These are phyloP conservation scores for Eurytoma californica DNA, from an alignment of 2,888 invertebrate genomes.

Conservation along the genomic window DNA sequence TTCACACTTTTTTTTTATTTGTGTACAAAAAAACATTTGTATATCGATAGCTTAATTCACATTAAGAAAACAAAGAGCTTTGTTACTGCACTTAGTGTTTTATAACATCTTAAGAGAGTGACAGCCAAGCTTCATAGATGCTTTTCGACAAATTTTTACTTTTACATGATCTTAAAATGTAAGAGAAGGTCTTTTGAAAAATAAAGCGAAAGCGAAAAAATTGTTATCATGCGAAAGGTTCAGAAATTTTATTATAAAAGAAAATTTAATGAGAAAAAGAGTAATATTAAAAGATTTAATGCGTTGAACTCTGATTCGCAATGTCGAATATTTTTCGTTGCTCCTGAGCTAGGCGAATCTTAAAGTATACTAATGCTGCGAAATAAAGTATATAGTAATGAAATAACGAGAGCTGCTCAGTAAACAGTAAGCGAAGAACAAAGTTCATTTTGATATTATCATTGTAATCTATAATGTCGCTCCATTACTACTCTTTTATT, in stretches of 20 bases:
- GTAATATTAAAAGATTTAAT: conserved; percentile 39
- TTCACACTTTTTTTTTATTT: conserved; percentile 50
- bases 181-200: conserved; percentile 33
- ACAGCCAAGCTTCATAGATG: conserved; percentile 49
- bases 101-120: conserved; percentile 42
- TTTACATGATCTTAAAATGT: conserved; percentile 53
- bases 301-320: conserved; percentile 35
- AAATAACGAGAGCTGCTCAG: conserved; percentile 29
- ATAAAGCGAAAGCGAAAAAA: conserved; percentile 12
- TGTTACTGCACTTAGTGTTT: conserved; percentile 51
- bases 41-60: conserved; percentile 59
- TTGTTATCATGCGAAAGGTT: conserved; percentile 49
- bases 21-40: conserved; percentile 62
- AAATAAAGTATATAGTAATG: conserved; percentile 24
- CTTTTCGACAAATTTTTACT: conserved; percentile 55
- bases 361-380: conserved; percentile 25
- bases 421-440: conserved; percentile 37
- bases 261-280: conserved; percentile 44
- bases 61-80: conserved; percentile 56
- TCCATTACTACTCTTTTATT: conserved; percentile 22
- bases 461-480: conserved; percentile 27
- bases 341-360: conserved; percentile 35
- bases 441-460: conserved; percentile 48
- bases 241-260: conserved; percentile 48
- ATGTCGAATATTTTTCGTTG: conserved; percentile 36